phyloP scores from a whole-genome alignment of 2,888 invertebrate species.

The Microplitis manilae region DNA sequence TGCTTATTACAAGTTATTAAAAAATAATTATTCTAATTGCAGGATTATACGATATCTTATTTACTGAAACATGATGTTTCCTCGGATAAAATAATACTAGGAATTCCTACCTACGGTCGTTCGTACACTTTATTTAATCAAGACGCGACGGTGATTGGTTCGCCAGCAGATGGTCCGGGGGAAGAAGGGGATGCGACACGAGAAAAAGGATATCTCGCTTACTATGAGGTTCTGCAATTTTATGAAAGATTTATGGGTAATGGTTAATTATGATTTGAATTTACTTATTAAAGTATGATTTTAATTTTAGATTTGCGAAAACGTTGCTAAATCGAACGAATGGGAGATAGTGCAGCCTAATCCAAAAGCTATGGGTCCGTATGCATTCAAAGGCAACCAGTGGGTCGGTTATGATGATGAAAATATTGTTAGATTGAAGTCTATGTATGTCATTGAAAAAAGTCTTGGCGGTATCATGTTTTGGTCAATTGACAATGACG shows the following conservation, averaged over 20 bases:
- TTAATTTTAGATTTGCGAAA: constrained; percentile 85
- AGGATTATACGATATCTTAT: constrained; percentile 90
- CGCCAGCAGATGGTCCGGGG: constrained; percentile 92
- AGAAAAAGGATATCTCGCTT: constrained; percentile 93
- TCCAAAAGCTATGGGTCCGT: constrained; percentile 89
- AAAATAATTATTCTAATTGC: constrained; percentile 53
- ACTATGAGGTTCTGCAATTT: constrained; percentile 80
- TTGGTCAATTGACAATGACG: constrained; percentile 95
- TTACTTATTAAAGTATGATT: neutral
- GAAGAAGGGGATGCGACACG: constrained; percentile 92
- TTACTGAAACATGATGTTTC: constrained; percentile 87
- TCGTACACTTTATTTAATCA: constrained; percentile 91
- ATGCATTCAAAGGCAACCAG: constrained; percentile 88
- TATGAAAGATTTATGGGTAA: neutral
- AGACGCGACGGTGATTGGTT: constrained; percentile 87
- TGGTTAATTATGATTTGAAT: neutral
- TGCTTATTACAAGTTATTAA: neutral
- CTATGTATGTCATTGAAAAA: constrained; percentile 87
- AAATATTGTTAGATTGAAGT: constrained; percentile 86
- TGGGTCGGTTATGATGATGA: constrained; percentile 96
- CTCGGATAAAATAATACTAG: constrained; percentile 84
- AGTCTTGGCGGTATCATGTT: constrained; percentile 93
- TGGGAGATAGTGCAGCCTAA: constrained; percentile 90
- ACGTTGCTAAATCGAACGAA: constrained; percentile 80
- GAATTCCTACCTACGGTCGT: constrained; percentile 91